Conservation (phyloP, 2,797 vertebrate species). For the Chiroxiphia lanceolata region DNA sequence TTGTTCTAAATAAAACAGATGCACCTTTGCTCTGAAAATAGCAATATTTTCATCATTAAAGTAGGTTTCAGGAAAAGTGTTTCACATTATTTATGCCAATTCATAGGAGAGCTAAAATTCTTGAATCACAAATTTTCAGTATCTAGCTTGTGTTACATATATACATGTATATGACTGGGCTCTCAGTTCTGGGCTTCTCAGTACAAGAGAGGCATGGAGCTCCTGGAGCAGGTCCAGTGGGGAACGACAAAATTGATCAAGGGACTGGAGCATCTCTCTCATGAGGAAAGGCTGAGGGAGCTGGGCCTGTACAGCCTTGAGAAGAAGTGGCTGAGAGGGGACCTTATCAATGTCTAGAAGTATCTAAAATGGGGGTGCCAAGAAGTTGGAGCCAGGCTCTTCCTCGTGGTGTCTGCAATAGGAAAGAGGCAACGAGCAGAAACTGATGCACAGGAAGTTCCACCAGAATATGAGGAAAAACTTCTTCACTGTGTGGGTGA, state of each 20-base stretch:
- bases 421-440: background rate
- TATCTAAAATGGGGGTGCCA: background rate
- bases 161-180: background rate
- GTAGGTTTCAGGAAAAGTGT: background rate
- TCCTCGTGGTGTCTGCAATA: background rate
- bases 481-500: background rate
- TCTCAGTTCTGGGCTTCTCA: background rate
- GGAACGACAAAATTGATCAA: background rate
- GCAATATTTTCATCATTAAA: background rate
- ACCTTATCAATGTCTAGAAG: background rate
- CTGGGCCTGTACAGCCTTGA: background rate
- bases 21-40: background rate
- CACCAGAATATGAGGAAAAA: background rate
- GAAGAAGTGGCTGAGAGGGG: background rate
- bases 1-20: background rate
- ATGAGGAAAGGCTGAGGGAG: background rate
- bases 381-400: background rate
- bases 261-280: background rate
- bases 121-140: background rate
- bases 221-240: background rate
- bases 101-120: background rate
- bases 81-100: background rate
- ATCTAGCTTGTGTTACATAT: background rate
- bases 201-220: background rate
- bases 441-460: background rate